Percentiles rank a stretch among this genome's conserved stretches.
Conservation (phyloP, 2,113 vertebrate genomes). For the Atrichornis clamosus region DNA sequence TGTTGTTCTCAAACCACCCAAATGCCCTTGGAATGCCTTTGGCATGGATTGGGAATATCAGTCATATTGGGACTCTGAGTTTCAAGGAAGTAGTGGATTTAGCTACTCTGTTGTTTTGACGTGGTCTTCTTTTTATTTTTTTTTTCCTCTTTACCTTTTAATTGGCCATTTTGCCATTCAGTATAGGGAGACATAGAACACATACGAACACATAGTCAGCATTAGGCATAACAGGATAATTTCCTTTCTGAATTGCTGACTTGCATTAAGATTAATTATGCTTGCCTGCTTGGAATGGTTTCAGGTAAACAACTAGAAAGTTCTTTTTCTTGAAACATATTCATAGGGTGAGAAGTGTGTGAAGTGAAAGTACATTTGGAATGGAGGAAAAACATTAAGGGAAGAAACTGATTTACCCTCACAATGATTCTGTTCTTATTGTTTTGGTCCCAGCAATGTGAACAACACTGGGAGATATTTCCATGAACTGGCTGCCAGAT, state of each 20-base stretch:
- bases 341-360: background rate
- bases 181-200: background rate
- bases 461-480: background rate
- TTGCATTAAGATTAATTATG: conserved; percentile 9
- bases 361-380: background rate
- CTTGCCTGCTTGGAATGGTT: conserved; percentile 10
- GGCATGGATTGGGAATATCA: background rate
- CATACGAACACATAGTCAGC: background rate
- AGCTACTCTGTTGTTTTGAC: background rate
- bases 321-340: conserved; percentile 8
- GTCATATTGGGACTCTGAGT: background rate
- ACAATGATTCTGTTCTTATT: background rate
- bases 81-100: background rate
- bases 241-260: conserved; percentile 32
- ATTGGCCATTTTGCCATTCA: background rate
- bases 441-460: background rate
- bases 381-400: background rate
- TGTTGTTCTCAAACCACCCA: background rate
- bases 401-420: background rate
- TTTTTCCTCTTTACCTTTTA: background rate
- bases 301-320: conserved; percentile 30
- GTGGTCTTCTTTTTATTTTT: background rate
- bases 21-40: background rate
- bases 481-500: background rate
- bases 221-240: background rate